phyloP scores from a whole-genome alignment of 2,797 vertebrate species.

The Semotilus atromaculatus region DNA sequence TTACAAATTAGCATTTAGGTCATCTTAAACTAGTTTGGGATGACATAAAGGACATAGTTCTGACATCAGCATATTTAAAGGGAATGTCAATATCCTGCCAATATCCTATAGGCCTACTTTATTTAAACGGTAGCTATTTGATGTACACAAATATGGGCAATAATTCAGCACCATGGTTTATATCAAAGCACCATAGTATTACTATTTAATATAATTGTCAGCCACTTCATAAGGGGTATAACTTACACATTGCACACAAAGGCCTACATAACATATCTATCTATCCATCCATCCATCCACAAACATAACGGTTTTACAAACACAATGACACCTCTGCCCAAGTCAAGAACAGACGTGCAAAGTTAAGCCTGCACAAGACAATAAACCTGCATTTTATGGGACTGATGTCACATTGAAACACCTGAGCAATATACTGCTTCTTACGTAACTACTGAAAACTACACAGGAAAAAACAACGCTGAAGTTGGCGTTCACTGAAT shows the following conservation, averaged over 20 bases:
- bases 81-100: background rate
- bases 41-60: background rate
- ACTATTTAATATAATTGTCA: background rate
- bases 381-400: background rate
- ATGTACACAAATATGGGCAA: background rate
- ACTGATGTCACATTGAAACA: conserved; percentile 22
- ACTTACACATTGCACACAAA: background rate
- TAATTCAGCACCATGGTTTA: background rate
- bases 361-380: background rate
- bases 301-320: conserved; percentile 21
- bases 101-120: background rate
- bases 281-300: background rate
- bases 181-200: background rate
- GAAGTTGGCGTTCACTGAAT: conserved; percentile 11
- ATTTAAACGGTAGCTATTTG: background rate
- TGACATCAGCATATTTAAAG: background rate
- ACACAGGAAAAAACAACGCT: conserved; percentile 2
- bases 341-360: background rate
- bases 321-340: background rate
- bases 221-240: background rate
- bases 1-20: background rate
- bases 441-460: conserved; percentile 19
- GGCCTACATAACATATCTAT: background rate
- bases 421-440: conserved; percentile 28
- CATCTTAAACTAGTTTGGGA: background rate